Evolutionary conservation across 2,113 vertebrate species (phyloP), one percentile per base, ranked within the genome.

Genomic region (Bubo scandiacus): DNA sequence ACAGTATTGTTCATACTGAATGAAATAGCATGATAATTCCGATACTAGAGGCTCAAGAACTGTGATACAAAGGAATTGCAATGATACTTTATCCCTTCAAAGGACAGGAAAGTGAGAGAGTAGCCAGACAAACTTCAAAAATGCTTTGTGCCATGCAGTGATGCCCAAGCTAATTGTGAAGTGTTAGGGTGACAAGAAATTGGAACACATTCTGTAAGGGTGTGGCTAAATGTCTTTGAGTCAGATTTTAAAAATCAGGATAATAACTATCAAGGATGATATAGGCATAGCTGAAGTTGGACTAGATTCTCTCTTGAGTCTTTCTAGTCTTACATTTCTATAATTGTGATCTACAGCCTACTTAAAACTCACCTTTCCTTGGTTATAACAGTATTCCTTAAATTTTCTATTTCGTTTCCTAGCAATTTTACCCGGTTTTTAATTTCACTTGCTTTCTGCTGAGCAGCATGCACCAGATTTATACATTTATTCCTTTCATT

Each of bases 401-500:
- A 98, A 94, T 98, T 99, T 95, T 99, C 98, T 25, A 95, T 96
- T 95, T 99, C 98, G 74, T 99, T 99, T 94, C 98, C 97, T 90
- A 98, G 96, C 78, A 98, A 97, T 95, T 98, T 98, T 61, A 98
- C 71, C 61, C 97, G 98, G 57, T 98, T 98, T 80, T 81, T 98
- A 86, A 99, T 96, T 97, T 99, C 98, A 23, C 94, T 96, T 57
- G 97, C 97, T 32, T 98, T 98, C 90, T 99, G 98, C 19, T 98
- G 98, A 88, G 98, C 98, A 73, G 92, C 95, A 62, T 98, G 95
- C 92, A 99, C 98, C 78, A 99, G 97, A 38, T 97, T 97, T n/a
- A 99, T 95, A 82, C 98, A 98, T 96, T 99, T 99, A 29, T 98
- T 98, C 95, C 98, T 99, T 98, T 99, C 99, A 32, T 88, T 98